These are phyloP conservation scores for Gadopsis bispinosus DNA, from an alignment of 2,797 vertebrate species.

Conservation along the genomic window DNA sequence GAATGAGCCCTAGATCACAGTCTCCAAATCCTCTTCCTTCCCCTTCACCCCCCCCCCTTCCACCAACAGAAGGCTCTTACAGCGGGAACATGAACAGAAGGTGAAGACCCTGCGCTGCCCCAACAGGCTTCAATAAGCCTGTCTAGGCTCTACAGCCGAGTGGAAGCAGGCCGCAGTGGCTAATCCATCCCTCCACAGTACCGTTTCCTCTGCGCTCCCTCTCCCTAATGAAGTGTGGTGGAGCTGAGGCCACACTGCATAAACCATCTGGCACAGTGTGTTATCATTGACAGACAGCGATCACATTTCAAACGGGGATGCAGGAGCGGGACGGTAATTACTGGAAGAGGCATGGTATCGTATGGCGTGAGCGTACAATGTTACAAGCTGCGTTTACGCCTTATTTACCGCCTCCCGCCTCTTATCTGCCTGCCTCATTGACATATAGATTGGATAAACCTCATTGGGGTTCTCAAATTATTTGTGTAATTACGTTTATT, in stretches of 20 bases:
- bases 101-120: conserved; percentile 50
- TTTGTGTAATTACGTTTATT: conserved; percentile 81
- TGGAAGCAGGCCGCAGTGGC: conserved; percentile 22
- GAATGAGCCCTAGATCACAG: conserved; percentile 33
- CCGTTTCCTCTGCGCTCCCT: conserved; percentile 29
- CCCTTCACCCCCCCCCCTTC: not conserved
- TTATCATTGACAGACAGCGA: conserved; percentile 73
- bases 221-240: conserved; percentile 73
- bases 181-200: conserved; percentile 43
- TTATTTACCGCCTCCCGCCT: conserved; percentile 67
- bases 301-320: conserved; percentile 74
- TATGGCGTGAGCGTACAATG: conserved; percentile 66
- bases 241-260: conserved; percentile 59
- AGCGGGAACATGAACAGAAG: conserved; percentile 38
- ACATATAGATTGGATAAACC: conserved; percentile 78
- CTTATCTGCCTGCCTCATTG: conserved; percentile 67
- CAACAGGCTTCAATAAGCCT: conserved; percentile 38
- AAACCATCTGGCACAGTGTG: conserved; percentile 70
- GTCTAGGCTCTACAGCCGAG: conserved; percentile 35
- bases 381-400: conserved; percentile 79
- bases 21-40: conserved; percentile 29
- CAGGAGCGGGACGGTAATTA: conserved; percentile 76
- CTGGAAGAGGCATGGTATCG: conserved; percentile 76
- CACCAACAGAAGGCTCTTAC: conserved; percentile 14
- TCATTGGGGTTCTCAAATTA: conserved; percentile 77